These are phyloP conservation scores for Agrypnia vestita DNA, from an alignment of 1,140 invertebrate genomes.

Conservation along the genomic window DNA sequence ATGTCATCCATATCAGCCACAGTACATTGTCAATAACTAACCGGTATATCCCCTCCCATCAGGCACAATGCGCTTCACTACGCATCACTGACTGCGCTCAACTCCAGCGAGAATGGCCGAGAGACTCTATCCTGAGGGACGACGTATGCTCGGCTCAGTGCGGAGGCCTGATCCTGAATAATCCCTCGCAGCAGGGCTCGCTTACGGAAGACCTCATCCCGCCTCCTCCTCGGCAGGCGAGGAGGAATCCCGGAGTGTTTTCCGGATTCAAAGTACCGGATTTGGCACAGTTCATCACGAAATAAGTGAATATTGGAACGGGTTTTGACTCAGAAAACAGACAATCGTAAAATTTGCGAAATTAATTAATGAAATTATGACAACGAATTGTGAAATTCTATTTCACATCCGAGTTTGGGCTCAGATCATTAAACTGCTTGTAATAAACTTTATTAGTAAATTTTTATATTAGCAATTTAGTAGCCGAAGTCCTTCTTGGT, in stretches of 20 bases:
- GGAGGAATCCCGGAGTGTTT: conserved; percentile 64
- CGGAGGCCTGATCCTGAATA: conserved; percentile 73
- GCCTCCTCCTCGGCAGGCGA: conserved; percentile 65
- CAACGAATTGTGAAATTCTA: neutral
- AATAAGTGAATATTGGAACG: conserved; percentile 38
- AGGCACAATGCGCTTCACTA: conserved; percentile 92
- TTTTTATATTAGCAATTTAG: too few relatives aligned
- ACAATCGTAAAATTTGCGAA: conserved; percentile 7
- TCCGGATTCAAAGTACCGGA: conserved; percentile 69
- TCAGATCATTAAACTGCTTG: too few relatives aligned
- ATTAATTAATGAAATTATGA: conserved; percentile 7
- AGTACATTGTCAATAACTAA: neutral
- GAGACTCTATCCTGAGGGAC: conserved; percentile 86
- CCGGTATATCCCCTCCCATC: conserved; percentile 62
- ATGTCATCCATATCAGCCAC: too few relatives aligned
- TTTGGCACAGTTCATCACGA: conserved; percentile 63
- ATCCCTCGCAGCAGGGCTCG: conserved; percentile 25
- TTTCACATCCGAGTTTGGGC: too few relatives aligned
- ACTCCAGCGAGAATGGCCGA: conserved; percentile 85
- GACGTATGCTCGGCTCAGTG: conserved; percentile 94
- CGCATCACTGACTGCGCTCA: conserved; percentile 91
- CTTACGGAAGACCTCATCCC: conserved; percentile 57
- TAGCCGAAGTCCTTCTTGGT: too few relatives aligned
- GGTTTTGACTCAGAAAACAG: neutral
- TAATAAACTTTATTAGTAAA: too few relatives aligned